These are phyloP conservation scores for Falco cherrug DNA, from an alignment of 2,797 vertebrate genomes.

Conservation along the genomic window DNA sequence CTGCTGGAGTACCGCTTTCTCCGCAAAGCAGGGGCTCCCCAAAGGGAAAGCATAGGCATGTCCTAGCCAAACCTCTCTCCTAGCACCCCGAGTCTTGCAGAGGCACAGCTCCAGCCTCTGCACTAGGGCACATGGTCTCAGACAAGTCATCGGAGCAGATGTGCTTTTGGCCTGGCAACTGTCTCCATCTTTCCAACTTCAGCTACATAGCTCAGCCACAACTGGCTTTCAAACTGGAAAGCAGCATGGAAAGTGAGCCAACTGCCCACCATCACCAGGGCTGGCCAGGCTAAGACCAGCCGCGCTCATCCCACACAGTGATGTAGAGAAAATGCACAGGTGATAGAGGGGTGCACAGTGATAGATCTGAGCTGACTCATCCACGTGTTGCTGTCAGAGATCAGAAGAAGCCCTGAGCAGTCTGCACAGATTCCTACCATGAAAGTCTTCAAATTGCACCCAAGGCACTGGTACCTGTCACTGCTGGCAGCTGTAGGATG, in stretches of 20 bases:
- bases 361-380: not conserved
- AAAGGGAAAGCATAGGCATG: not conserved
- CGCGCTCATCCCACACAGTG: not conserved
- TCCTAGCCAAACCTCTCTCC: not conserved
- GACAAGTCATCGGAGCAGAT: conserved; percentile 4
- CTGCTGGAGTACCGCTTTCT: not conserved
- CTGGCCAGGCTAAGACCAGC: not conserved
- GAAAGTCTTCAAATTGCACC: not conserved
- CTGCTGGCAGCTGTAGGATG: not conserved
- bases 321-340: not conserved
- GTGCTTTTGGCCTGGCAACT: conserved; percentile 6
- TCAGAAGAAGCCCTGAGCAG: not conserved
- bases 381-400: not conserved
- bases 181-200: not conserved
- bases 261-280: not conserved
- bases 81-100: not conserved
- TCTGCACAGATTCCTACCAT: not conserved
- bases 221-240: not conserved
- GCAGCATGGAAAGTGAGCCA: not conserved
- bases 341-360: not conserved
- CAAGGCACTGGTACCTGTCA: not conserved
- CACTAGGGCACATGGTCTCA: not conserved
- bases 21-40: not conserved
- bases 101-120: conserved; percentile 8
- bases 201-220: not conserved